Conservation (phyloP, 2,113 vertebrate genomes). For the Mastomys natalensis region DNA sequence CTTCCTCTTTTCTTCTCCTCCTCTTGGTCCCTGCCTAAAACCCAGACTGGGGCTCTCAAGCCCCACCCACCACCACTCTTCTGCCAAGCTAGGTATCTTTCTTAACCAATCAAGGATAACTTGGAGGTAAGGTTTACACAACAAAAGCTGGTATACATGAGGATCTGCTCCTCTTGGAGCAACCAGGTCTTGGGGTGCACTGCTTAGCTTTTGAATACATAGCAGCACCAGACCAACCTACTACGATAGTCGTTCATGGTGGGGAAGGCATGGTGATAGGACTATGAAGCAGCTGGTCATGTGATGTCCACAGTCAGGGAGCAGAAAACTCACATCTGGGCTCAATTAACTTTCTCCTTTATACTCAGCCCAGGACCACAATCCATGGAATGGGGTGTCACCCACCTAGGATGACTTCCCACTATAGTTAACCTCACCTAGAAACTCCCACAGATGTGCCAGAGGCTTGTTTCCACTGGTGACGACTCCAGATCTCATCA, state of each 20-base stretch:
- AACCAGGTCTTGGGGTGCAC: no score
- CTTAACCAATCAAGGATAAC: no score
- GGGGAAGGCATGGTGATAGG: background rate
- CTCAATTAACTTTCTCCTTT: background rate
- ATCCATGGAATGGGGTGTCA: background rate
- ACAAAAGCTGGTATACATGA: no score
- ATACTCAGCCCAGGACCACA: background rate
- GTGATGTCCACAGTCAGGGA: background rate
- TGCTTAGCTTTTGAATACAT: no score
- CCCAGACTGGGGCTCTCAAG: no score
- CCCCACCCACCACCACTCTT: no score
- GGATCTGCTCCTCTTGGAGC: no score
- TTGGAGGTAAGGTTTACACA: no score
- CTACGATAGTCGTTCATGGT: background rate
- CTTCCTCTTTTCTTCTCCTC: no score
- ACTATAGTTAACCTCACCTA: background rate
- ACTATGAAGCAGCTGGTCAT: background rate
- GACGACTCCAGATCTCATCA: background rate
- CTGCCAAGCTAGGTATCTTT: no score
- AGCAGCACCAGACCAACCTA: no score
- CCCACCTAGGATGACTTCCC: background rate
- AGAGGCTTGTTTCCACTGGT: background rate
- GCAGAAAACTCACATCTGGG: background rate
- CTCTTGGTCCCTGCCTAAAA: no score
- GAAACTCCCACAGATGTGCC: background rate